Percentiles rank a stretch among this genome's conserved stretches.
These are phyloP conservation scores for Tortricodes alternella DNA, from an alignment of 2,888 invertebrate genomes.

Conservation along the genomic window DNA sequence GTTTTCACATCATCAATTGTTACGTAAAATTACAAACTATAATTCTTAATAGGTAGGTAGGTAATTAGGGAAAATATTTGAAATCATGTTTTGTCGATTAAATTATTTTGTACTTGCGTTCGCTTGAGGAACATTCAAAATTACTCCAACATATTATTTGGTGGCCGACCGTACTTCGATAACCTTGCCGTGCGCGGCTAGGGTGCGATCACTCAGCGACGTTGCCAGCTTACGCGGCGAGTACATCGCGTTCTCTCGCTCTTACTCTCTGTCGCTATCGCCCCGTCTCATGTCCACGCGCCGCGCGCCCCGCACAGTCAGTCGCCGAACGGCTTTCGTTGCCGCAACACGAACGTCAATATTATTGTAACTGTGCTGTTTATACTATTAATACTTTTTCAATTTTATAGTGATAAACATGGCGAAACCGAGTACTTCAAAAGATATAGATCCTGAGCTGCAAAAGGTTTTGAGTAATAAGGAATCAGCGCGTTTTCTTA, in stretches of 20 bases:
- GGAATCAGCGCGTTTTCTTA: constrained; percentile 22
- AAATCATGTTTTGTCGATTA: not conserved
- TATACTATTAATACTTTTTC: too few species aligned
- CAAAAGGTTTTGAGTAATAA: constrained; percentile 4
- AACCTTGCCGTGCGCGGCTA: too few species aligned
- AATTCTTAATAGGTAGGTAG: too few species aligned
- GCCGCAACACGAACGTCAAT: not conserved
- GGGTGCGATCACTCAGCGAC: too few species aligned
- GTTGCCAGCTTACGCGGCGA: constrained; percentile 17
- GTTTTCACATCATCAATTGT: too few species aligned
- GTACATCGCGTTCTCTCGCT: not conserved
- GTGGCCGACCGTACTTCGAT: too few species aligned
- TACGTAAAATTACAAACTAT: too few species aligned
- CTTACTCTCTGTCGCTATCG: not conserved
- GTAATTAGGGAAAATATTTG: not conserved
- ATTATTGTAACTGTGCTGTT: too few species aligned
- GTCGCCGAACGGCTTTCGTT: not conserved
- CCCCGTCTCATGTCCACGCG: not conserved
- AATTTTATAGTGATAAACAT: constrained; percentile 1
- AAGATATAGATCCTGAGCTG: not conserved
- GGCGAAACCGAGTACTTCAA: constrained; percentile 7
- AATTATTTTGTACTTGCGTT: not conserved
- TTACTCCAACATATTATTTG: too few species aligned
- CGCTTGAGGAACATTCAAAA: not conserved
- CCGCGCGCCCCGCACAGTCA: not conserved